Conservation (phyloP, 2,113 vertebrate genomes). For the Atractosteus spatula region DNA sequence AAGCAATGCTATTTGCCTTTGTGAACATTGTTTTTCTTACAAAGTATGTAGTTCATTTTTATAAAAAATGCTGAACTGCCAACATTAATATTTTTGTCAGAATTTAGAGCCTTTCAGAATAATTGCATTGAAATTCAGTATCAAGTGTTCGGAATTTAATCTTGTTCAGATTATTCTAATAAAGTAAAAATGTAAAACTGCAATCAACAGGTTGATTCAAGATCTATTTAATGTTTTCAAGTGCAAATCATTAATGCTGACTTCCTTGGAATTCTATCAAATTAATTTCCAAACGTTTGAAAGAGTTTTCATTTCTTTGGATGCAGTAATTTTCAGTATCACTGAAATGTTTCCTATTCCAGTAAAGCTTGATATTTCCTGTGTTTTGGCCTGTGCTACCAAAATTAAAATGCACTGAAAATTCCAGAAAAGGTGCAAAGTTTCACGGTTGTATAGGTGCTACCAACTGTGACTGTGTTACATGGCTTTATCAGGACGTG, state of each 20-base stretch:
- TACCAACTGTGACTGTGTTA: conserved; percentile 38
- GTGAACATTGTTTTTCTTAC: conserved; percentile 28
- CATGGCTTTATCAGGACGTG: conserved; percentile 28
- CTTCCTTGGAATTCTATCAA: not conserved
- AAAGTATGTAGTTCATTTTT: conserved; percentile 6
- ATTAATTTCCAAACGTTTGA: not conserved
- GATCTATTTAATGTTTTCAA: not conserved
- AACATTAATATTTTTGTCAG: conserved; percentile 6
- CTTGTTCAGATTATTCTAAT: not conserved
- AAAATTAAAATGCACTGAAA: not conserved
- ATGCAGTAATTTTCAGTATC: conserved; percentile 30
- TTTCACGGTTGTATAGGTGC: conserved; percentile 49
- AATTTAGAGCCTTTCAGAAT: not conserved
- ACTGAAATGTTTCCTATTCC: conserved; percentile 29
- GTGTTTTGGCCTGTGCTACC: conserved; percentile 13
- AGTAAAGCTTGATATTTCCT: conserved; percentile 30
- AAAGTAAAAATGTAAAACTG: not conserved
- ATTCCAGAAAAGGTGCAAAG: conserved; percentile 11
- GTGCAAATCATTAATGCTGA: not conserved
- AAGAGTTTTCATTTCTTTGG: conserved; percentile 31
- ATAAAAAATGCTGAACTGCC: not conserved
- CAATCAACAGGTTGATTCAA: not conserved
- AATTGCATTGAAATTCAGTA: not conserved
- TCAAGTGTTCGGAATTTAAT: conserved; percentile 6
- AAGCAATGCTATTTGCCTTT: conserved; percentile 23